Conservation (phyloP, 2,113 vertebrate genomes). For the Bombycilla garrulus region DNA sequence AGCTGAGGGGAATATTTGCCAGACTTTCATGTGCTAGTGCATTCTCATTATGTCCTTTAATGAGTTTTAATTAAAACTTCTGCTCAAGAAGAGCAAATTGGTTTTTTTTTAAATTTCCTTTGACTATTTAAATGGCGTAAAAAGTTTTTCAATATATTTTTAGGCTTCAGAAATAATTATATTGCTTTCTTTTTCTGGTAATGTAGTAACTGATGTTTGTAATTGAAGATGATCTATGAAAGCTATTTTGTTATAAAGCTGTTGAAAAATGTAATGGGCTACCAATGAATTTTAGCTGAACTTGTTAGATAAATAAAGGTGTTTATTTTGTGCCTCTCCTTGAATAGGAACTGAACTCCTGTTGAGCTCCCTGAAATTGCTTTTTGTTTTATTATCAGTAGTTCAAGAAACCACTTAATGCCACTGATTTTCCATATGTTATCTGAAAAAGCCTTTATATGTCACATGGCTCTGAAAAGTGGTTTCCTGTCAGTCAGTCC, state of each 20-base stretch:
- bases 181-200: not conserved
- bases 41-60: not conserved
- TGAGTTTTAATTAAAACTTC: not conserved
- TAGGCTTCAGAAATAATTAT: not conserved
- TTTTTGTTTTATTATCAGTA: not conserved
- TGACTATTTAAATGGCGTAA: not conserved
- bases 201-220: not conserved
- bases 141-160: not conserved
- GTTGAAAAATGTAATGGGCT: not conserved
- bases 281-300: not conserved
- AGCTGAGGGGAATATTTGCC: not conserved
- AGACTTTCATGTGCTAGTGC: not conserved
- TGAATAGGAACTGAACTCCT: not conserved
- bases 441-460: slow-evolving; percentile 20
- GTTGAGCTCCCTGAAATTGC: not conserved
- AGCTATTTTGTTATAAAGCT: not conserved
- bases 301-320: not conserved
- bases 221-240: not conserved
- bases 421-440: not conserved
- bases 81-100: not conserved
- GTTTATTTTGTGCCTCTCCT: not conserved
- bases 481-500: not conserved
- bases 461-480: not conserved
- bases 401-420: slow-evolving; percentile 37
- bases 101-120: not conserved